Percentiles rank a stretch among this genome's conserved stretches.
Conservation (phyloP, 2,113 vertebrate species). For the Megaceryle maxima region DNA sequence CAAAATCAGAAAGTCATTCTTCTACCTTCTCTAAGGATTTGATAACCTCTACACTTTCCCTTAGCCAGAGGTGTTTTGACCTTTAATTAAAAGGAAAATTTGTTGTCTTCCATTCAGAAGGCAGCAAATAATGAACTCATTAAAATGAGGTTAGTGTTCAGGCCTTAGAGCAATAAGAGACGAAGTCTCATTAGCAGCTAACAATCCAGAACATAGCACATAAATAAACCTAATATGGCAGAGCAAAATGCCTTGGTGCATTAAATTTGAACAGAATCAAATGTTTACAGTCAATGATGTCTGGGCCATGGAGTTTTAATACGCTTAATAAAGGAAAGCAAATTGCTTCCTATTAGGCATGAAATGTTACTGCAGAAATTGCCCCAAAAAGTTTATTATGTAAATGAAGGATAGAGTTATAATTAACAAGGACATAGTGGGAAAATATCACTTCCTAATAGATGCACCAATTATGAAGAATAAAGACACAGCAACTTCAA, state of each 20-base stretch:
- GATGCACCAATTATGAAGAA: constrained; percentile 67
- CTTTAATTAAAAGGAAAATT: constrained; percentile 88
- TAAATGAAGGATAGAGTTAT: constrained; percentile 67
- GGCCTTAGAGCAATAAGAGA: constrained; percentile 78
- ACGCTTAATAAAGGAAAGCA: constrained; percentile 81
- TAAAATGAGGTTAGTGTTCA: constrained; percentile 88
- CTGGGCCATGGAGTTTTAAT: constrained; percentile 81
- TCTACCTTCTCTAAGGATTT: constrained; percentile 57
- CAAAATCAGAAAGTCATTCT: constrained; percentile 59
- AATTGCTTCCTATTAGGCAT: constrained; percentile 80
- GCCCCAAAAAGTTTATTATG: constrained; percentile 73
- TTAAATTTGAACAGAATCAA: constrained; percentile 83
- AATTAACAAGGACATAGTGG: constrained; percentile 71
- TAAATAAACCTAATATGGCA: constrained; percentile 83
- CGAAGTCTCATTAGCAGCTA: constrained; percentile 82
- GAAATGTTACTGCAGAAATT: constrained; percentile 74
- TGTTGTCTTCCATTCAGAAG: constrained; percentile 89
- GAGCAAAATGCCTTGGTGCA: constrained; percentile 77
- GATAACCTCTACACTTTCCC: constrained; percentile 75
- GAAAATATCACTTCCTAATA: constrained; percentile 72
- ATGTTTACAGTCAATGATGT: constrained; percentile 79
- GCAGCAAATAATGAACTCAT: constrained; percentile 97
- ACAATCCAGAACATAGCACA: constrained; percentile 81
- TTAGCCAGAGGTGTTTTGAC: constrained; percentile 79
- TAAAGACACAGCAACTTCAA: constrained; percentile 58